Percentiles rank a stretch among this genome's conserved stretches.
phyloP scores from a whole-genome alignment of 92 coral and sea anemone genomes.

The Palythoa caribaeorum region DNA sequence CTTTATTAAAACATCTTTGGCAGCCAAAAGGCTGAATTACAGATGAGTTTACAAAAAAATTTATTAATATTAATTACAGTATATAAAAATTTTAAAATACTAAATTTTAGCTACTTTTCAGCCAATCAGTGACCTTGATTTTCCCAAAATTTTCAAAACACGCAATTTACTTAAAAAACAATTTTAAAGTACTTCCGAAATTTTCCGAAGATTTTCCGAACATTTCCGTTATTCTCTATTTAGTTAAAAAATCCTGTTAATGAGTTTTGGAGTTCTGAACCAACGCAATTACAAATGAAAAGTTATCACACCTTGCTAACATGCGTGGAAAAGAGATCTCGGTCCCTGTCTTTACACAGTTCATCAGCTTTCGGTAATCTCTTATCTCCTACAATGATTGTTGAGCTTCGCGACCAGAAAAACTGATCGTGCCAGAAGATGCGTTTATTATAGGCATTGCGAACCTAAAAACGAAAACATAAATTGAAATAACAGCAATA shows the following conservation, averaged over 20 bases:
- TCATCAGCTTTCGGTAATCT: slow-evolving; percentile 9
- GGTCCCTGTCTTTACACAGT: slow-evolving; percentile 52
- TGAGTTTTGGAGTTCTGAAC: not conserved
- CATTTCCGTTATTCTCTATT: not conserved
- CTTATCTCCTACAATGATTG: not conserved
- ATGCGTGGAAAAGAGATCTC: slow-evolving; percentile 68
- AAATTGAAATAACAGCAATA: too few relatives aligned
- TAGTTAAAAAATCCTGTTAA: not conserved
- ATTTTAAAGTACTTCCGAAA: too few relatives aligned
- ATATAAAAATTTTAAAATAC: too few relatives aligned
- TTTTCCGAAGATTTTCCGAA: too few relatives aligned
- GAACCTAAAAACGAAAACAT: slow-evolving; percentile 1
- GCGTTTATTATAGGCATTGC: slow-evolving; percentile 40
- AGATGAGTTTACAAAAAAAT: too few relatives aligned
- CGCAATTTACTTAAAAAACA: too few relatives aligned
- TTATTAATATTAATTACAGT: too few relatives aligned
- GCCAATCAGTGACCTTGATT: too few relatives aligned
- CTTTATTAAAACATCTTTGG: too few relatives aligned
- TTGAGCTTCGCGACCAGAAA: not conserved
- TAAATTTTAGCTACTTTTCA: too few relatives aligned
- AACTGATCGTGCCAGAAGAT: not conserved
- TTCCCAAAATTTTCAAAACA: too few relatives aligned
- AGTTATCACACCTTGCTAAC: slow-evolving; percentile 72
- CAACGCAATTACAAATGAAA: not conserved
- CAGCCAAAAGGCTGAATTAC: too few relatives aligned